These are phyloP conservation scores for Anoplolepis gracilipes DNA, from an alignment of 1,140 invertebrate species.

Conservation along the genomic window DNA sequence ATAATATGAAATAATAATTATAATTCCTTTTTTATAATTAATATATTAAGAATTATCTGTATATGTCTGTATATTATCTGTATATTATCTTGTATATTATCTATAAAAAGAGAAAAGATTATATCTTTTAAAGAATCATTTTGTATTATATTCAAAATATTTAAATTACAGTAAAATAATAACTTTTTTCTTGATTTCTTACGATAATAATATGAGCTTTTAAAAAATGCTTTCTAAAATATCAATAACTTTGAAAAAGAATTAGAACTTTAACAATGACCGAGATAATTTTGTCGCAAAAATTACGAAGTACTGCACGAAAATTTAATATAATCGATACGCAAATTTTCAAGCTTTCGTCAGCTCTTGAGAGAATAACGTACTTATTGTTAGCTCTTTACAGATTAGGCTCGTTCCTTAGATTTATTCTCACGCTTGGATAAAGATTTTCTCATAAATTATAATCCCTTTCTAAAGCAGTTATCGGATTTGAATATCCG, in stretches of 20 bases:
- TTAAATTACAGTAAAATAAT: neutral
- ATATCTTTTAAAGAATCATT: neutral
- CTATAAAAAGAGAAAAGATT: neutral
- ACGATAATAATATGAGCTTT: neutral
- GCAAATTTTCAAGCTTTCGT: neutral
- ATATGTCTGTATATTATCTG: neutral
- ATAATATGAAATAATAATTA: neutral
- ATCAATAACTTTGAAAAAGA: neutral
- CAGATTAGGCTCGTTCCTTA: neutral
- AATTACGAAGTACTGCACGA: neutral
- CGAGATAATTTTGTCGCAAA: neutral
- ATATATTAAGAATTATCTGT: too few species aligned
- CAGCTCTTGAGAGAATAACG: neutral
- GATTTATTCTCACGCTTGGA: neutral
- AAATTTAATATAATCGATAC: conserved; percentile 2
- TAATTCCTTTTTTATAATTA: neutral
- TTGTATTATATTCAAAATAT: neutral
- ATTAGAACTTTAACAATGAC: neutral
- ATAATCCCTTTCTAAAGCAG: neutral
- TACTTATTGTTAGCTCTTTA: neutral
- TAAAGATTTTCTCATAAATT: conserved; percentile 15
- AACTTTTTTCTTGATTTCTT: neutral
- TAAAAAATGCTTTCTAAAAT: neutral
- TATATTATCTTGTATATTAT: neutral
- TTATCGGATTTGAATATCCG: neutral